These are phyloP conservation scores for Periphyllus acericola DNA, from an alignment of 2,888 invertebrate genomes.

Conservation along the genomic window DNA sequence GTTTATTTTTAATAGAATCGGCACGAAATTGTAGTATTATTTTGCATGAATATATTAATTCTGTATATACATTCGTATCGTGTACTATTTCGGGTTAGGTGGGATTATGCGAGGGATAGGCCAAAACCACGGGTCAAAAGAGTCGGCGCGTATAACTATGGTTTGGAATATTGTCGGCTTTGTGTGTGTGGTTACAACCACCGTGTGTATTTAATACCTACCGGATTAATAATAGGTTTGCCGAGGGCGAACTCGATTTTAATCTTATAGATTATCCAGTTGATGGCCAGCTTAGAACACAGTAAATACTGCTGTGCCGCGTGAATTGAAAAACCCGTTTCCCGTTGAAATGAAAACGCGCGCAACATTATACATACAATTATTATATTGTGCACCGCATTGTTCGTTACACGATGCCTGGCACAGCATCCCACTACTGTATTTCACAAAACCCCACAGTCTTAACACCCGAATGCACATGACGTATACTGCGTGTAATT, in stretches of 20 bases:
- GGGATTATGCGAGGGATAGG: constrained; percentile 16
- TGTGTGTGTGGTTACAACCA: constrained; percentile 11
- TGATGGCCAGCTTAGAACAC: constrained; percentile 19
- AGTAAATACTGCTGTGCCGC: neutral
- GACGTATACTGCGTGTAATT: neutral
- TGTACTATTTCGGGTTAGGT: neutral
- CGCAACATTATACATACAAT: neutral
- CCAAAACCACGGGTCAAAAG: constrained; percentile 19
- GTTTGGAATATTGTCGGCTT: constrained; percentile 29
- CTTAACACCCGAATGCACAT: neutral
- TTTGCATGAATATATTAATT: neutral
- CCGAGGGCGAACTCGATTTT: constrained; percentile 31
- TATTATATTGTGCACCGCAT: no score
- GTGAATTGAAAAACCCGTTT: constrained; percentile 25
- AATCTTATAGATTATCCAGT: constrained; percentile 52
- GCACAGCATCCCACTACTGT: neutral
- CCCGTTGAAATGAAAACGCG: constrained; percentile 17
- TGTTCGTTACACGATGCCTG: neutral
- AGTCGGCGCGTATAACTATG: neutral
- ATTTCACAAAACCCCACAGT: neutral
- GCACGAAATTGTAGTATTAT: neutral
- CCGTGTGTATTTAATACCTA: constrained; percentile 24
- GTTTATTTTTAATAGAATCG: neutral
- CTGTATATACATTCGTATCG: neutral
- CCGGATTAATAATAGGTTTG: constrained; percentile 38